Base-by-base conservation (phyloP, 2,113 vertebrate genomes). In the Panthera leo region DNA sequence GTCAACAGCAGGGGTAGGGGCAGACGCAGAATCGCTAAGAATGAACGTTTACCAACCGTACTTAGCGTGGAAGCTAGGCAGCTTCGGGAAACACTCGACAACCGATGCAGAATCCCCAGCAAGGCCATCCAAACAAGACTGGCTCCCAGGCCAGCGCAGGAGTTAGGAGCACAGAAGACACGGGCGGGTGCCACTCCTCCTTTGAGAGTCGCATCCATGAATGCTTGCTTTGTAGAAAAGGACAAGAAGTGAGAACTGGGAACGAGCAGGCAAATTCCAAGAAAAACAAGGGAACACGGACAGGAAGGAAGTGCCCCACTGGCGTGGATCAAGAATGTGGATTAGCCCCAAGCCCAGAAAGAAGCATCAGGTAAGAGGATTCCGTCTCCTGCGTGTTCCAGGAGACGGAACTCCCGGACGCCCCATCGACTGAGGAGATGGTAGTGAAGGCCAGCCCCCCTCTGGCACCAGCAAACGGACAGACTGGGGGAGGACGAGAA, bases 351-450 rank as follows among this genome's bases (percentile, higher is more conserved):
- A 39, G 45, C 23, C 55, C 73, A 53, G 39, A 79, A 58, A 18
- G 16, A 29, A 45, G 23, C 58, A 61, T 19, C 55, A 25, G 19
- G 42, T 13, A 21, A 1, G 4, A 71, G 67, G 51, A 61, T 2
- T 13, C 3, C 3, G 3, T 19, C 23, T 42, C 48, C 68, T n/a
- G 5, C 27, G 55, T 55, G 23, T 25, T 36, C 78, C 58, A 2
- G 27, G 31, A 45, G 27, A 42, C 0, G 4, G 55, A 23, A 23
- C 21, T 12, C 82, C 48, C 21, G 27, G 45, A 31, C 8, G 55
- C 11, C 11, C 63, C 7, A 0, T 18, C 1, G 31, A 8, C 3
- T 2, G 15, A 34, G 7, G n/a, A 91, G 45, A n/a, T 2, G 7
- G 39, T 1, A 34, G 23, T 3, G 21, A 89, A 27, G 8, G 65